These are phyloP conservation scores for Syngnathus acus DNA, from an alignment of 2,797 vertebrate genomes.

Conservation along the genomic window DNA sequence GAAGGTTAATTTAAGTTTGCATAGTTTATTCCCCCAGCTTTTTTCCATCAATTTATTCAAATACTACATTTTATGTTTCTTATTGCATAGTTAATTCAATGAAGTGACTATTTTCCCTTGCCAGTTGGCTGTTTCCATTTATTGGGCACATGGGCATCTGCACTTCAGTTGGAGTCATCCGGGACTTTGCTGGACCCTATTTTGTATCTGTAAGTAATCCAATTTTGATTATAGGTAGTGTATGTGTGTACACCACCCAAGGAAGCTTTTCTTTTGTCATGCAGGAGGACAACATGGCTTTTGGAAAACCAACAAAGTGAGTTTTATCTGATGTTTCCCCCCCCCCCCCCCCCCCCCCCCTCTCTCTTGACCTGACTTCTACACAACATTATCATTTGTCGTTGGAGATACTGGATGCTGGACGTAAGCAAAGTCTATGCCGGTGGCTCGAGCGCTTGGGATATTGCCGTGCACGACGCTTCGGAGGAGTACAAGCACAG, in stretches of 20 bases:
- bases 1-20: too few relatives aligned
- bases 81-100: not conserved
- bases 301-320: slow-evolving; percentile 95
- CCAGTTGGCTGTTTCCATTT: slow-evolving; percentile 91
- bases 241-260: not conserved
- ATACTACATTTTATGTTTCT: not conserved
- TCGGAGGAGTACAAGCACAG: slow-evolving; percentile 93
- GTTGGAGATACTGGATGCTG: slow-evolving; percentile 83
- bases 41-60: not conserved
- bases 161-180: slow-evolving; percentile 87
- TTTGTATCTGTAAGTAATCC: slow-evolving; percentile 86
- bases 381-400: not conserved
- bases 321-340: slow-evolving; percentile 33
- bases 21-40: too few relatives aligned
- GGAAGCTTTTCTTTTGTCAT: slow-evolving; percentile 13
- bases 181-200: slow-evolving; percentile 95
- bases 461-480: slow-evolving; percentile 83
- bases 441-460: slow-evolving; percentile 78
- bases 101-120: not conserved
- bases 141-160: slow-evolving; percentile 99
- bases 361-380: not conserved
- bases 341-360: too few relatives aligned
- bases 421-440: slow-evolving; percentile 79
- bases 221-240: not conserved
- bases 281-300: slow-evolving; percentile 97